A percentile compares a stretch with the other conserved stretches of the same genome.
Evolutionary conservation across 2,797 vertebrate genomes (phyloP).

Genomic region (Nyctibius grandis): DNA sequence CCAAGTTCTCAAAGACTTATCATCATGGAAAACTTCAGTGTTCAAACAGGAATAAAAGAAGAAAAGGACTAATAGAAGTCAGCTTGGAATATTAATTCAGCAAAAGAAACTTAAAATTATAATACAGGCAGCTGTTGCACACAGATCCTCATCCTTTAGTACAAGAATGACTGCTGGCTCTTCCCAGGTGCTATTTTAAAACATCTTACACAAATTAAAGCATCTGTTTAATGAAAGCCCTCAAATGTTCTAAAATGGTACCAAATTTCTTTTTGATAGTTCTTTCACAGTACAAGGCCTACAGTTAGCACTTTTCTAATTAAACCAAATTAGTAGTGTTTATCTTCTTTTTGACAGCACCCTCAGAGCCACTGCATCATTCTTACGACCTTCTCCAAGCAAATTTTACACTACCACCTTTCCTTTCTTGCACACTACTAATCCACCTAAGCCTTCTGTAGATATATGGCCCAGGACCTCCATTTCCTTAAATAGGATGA

Average conservation of each 20-base stretch:
- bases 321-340: background rate
- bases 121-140: background rate
- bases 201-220: background rate
- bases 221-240: background rate
- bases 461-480: background rate
- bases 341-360: background rate
- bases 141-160: background rate
- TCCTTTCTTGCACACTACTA: background rate
- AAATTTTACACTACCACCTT: background rate
- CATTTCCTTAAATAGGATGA: background rate
- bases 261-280: background rate
- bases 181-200: background rate
- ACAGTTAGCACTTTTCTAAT: background rate
- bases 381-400: background rate
- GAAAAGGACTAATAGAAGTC: background rate
- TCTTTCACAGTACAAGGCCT: background rate
- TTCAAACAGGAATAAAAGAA: background rate
- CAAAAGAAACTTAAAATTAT: background rate
- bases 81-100: background rate
- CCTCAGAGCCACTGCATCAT: background rate
- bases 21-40: background rate
- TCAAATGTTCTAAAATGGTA: background rate
- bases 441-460: background rate
- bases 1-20: conserved; percentile 13
- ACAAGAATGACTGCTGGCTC: background rate